Evolutionary conservation across 2,888 invertebrate genomes (phyloP).

Genomic region (Harpagoxenus sublaevis): DNA sequence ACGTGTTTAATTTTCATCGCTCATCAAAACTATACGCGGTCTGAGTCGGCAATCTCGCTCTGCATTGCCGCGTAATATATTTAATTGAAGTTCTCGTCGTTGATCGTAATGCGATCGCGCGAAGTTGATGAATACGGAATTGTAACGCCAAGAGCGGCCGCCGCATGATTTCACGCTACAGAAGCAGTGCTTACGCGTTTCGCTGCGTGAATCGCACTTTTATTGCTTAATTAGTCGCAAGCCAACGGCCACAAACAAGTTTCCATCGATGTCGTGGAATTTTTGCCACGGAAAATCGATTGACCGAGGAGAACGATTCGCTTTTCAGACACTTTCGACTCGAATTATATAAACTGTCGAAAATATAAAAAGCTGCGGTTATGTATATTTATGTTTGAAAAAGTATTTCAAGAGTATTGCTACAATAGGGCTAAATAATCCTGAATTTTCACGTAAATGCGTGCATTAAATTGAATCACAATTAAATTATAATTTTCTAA

Average conservation of each 20-base stretch:
- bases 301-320: neutral
- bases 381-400: neutral
- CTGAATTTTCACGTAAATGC: neutral
- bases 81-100: conserved; percentile 40
- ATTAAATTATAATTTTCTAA: neutral
- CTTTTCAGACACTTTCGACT: neutral
- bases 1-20: conserved; percentile 23
- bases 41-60: conserved; percentile 6
- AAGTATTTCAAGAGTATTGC: neutral
- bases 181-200: conserved; percentile 4
- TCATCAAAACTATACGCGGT: neutral
- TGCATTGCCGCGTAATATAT: neutral
- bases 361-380: neutral
- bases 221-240: conserved; percentile 49
- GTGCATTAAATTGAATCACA: neutral
- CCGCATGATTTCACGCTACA: conserved; percentile 30
- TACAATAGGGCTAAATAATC: neutral
- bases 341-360: neutral
- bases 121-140: conserved; percentile 37
- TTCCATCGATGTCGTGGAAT: conserved; percentile 24
- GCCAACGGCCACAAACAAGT: conserved; percentile 30
- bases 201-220: conserved; percentile 45
- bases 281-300: conserved; percentile 5
- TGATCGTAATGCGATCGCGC: conserved; percentile 22
- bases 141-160: conserved; percentile 1